Evolutionary conservation across 2,888 invertebrate species (phyloP).

Genomic region (Eudemis profundana): DNA sequence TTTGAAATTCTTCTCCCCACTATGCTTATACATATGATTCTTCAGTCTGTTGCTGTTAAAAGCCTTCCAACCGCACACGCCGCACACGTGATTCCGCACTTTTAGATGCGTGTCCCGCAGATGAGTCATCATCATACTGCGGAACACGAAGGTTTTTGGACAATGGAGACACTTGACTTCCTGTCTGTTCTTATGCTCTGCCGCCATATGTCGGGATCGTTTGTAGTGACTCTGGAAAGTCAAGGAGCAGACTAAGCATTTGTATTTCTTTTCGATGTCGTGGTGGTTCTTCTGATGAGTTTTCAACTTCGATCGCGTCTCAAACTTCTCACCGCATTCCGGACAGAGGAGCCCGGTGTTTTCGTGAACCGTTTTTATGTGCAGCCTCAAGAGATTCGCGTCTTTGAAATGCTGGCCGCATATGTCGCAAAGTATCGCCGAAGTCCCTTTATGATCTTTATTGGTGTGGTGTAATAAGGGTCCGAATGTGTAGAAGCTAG

Average conservation of each 20-base stretch:
- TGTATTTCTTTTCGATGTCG: conserved; percentile 79
- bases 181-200: conserved; percentile 71
- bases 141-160: conserved; percentile 75
- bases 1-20: conserved; percentile 79
- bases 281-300: conserved; percentile 78
- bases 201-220: conserved; percentile 73
- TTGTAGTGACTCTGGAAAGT: conserved; percentile 75
- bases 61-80: conserved; percentile 76
- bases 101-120: conserved; percentile 74
- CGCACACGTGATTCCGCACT: conserved; percentile 71
- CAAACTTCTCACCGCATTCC: conserved; percentile 79
- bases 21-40: conserved; percentile 80
- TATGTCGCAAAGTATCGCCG: conserved; percentile 73
- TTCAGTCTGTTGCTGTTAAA: conserved; percentile 80
- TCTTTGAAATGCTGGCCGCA: conserved; percentile 80
- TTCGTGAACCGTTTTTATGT: conserved; percentile 73
- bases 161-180: conserved; percentile 78
- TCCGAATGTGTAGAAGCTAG: conserved; percentile 74
- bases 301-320: conserved; percentile 76
- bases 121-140: conserved; percentile 81
- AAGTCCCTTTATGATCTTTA: conserved; percentile 76
- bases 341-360: conserved; percentile 69
- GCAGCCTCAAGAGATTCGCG: conserved; percentile 62
- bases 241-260: conserved; percentile 77
- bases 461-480: conserved; percentile 76